Conservation (phyloP, 2,888 invertebrate species). For the Hemaris fuciformis region DNA sequence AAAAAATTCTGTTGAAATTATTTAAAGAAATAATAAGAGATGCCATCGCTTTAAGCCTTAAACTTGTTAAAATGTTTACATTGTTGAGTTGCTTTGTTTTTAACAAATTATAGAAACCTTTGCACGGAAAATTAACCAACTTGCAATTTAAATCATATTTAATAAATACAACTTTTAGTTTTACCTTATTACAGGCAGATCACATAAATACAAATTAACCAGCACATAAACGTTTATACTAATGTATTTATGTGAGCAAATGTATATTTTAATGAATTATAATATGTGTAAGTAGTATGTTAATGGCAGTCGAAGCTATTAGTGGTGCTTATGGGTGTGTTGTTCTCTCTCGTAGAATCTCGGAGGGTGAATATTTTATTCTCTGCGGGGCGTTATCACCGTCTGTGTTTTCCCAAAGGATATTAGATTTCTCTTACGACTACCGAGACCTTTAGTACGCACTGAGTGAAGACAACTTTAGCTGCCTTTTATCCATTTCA, state of each 20-base stretch:
- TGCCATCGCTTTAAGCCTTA: too few species aligned
- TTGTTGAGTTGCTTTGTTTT: too few species aligned
- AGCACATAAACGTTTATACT: too few species aligned
- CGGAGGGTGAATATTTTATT: slow-evolving; percentile 51
- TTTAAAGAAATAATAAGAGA: too few species aligned
- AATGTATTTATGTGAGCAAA: neutral
- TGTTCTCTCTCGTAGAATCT: slow-evolving; percentile 2
- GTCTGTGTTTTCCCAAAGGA: slow-evolving; percentile 56
- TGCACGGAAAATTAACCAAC: too few species aligned
- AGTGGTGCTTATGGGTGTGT: neutral
- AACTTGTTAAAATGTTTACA: too few species aligned
- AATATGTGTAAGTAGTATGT: neutral
- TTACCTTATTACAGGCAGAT: too few species aligned
- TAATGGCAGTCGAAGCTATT: neutral
- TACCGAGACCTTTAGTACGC: neutral
- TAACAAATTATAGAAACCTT: too few species aligned
- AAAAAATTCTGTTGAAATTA: too few species aligned
- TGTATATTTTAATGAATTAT: neutral
- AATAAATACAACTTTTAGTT: too few species aligned
- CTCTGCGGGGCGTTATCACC: slow-evolving; percentile 51
- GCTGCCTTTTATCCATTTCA: slow-evolving; percentile 40
- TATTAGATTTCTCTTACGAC: slow-evolving; percentile 55
- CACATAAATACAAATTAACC: too few species aligned
- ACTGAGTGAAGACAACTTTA: slow-evolving; percentile 39
- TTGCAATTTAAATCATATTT: too few species aligned